Evolutionary conservation across 2,888 invertebrate genomes (phyloP), one percentile per base, ranked within the genome.

Genomic region (Brachyopa scutellaris): DNA sequence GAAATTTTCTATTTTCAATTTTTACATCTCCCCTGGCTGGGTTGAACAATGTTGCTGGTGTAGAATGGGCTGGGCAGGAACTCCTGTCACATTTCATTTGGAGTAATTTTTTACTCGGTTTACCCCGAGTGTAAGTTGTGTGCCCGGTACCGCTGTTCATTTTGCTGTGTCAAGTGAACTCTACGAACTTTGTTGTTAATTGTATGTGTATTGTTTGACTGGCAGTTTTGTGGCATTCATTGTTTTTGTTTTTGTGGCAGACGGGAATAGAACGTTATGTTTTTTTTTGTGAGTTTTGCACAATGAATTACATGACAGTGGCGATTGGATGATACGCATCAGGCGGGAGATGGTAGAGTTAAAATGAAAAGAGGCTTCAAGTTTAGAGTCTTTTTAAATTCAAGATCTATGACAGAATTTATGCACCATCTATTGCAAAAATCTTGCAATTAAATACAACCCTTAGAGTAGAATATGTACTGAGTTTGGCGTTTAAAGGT

Each of bases 201-300:
- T 70, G 70, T 51, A 51, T 72, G 51, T 72, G 62, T 42, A 45
- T 72, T 62, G 72, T 72, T 72, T 72, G 38, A 62, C 51, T 72
- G 61, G 33, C 62, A 62, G 45, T 72, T 72, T 42, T 72, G 61
- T 72, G 51, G 61, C 40, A 33, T 42, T 42, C 57, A 31, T 53
- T 55, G 29, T 55, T 55, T 26, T 26, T 26, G 26, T 3, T 26
- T 26, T 26, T 8, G 29, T 15, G 51, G 17, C 33, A 33, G 19
- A 31, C n/a, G 29, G 4, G n/a, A n/a, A n/a, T n/a, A n/a, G n/a
- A n/a, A n/a, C n/a, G n/a, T n/a, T n/a, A n/a, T n/a, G n/a, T n/a
- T n/a, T n/a, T n/a, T n/a, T n/a, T n/a, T n/a, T n/a, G n/a, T n/a
- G n/a, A n/a, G n/a, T n/a, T 21, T 5, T 21, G 45, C 23, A 9